Evolutionary conservation across 2,797 vertebrate genomes (phyloP).

Genomic region (Xenentodon cancila): DNA sequence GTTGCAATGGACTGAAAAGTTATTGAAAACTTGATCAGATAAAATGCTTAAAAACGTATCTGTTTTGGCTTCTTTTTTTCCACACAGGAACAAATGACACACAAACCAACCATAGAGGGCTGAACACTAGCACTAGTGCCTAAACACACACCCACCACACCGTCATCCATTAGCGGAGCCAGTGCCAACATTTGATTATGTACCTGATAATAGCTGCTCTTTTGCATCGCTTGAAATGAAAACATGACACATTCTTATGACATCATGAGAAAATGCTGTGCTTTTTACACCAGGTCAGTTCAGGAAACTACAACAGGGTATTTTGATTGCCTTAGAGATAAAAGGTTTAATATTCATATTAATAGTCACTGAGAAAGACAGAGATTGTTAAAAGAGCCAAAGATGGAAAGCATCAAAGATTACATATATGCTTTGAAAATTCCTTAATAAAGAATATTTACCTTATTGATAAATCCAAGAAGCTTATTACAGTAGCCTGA

Average conservation of each 20-base stretch:
- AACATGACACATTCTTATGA: slow-evolving; percentile 34
- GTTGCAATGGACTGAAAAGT: too few relatives aligned
- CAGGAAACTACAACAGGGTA: neutral
- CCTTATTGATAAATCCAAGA: too few relatives aligned
- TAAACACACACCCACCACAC: slow-evolving; percentile 24
- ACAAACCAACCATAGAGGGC: slow-evolving; percentile 22
- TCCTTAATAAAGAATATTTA: too few relatives aligned
- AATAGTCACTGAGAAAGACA: neutral
- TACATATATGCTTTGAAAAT: too few relatives aligned
- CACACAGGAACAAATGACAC: slow-evolving; percentile 37
- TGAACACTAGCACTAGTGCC: slow-evolving; percentile 14
- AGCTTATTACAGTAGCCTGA: too few relatives aligned
- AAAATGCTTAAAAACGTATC: slow-evolving; percentile 14
- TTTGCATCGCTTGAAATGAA: slow-evolving; percentile 30
- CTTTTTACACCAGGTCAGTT: slow-evolving; percentile 21
- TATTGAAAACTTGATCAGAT: slow-evolving; percentile 7
- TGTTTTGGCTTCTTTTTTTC: slow-evolving; percentile 24
- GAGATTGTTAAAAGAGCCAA: too few relatives aligned
- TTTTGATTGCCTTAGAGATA: slow-evolving; percentile 21
- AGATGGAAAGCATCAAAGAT: too few relatives aligned
- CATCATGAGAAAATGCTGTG: slow-evolving; percentile 33
- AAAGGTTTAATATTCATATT: neutral
- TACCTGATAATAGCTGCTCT: slow-evolving; percentile 42
- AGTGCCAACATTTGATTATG: slow-evolving; percentile 33
- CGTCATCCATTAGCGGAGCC: slow-evolving; percentile 16